Evolutionary conservation across 2,113 vertebrate species (phyloP).

Genomic region (Solea senegalensis): DNA sequence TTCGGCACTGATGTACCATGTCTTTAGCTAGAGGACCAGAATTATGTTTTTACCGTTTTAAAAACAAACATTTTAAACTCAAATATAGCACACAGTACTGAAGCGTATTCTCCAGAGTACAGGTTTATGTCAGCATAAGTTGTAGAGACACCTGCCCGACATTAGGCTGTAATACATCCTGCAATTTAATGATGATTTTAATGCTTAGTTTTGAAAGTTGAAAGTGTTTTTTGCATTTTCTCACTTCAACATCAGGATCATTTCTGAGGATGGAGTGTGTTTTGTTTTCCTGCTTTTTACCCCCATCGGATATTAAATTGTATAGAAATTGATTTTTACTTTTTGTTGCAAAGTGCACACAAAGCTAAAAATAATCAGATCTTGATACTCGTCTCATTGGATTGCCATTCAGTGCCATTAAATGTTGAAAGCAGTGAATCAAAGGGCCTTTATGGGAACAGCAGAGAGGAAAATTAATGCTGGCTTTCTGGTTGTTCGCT

Average conservation of each 20-base stretch:
- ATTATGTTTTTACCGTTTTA: background rate
- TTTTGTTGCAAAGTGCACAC: slow-evolving; percentile 4
- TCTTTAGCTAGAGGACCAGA: background rate
- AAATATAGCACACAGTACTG: background rate
- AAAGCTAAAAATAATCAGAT: slow-evolving; percentile 4
- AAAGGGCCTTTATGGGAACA: slow-evolving; percentile 10
- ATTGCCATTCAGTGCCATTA: slow-evolving; percentile 22
- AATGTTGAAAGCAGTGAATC: slow-evolving; percentile 14
- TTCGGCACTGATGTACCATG: background rate
- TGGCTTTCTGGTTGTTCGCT: background rate
- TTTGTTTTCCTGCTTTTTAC: background rate
- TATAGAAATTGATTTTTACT: slow-evolving; percentile 1
- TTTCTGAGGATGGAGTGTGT: background rate
- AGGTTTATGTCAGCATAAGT: background rate
- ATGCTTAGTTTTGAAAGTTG: background rate
- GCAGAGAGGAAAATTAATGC: slow-evolving; percentile 1
- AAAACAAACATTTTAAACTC: background rate
- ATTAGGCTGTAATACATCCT: no score
- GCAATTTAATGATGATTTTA: background rate
- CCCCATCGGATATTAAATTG: background rate
- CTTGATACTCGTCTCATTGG: background rate
- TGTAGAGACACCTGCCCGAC: no score
- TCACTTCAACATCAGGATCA: background rate
- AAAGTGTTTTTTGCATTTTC: background rate
- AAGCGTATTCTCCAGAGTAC: background rate